phyloP scores from a whole-genome alignment of 2,888 invertebrate genomes.

The Cordilura impudica region DNA sequence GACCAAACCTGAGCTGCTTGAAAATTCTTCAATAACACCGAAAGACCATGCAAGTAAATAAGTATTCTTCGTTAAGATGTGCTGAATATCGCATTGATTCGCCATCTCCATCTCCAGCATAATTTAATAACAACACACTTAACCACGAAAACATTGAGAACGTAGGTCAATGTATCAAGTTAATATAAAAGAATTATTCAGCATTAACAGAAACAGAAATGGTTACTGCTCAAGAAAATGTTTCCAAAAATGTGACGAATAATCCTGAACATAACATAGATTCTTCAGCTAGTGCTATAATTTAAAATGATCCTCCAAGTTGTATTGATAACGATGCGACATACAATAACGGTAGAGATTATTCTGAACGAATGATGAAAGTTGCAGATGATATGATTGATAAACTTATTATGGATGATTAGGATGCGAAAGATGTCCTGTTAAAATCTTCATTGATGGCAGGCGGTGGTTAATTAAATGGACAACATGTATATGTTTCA shows the following conservation, averaged over 20 bases:
- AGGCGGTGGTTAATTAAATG: too few relatives aligned
- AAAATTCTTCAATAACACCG: not conserved
- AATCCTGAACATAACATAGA: slow-evolving; percentile 17
- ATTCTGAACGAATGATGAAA: too few relatives aligned
- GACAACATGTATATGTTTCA: too few relatives aligned
- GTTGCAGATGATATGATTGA: too few relatives aligned
- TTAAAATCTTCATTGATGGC: too few relatives aligned
- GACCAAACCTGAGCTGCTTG: not conserved
- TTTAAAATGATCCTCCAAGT: not conserved
- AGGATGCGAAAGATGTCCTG: too few relatives aligned
- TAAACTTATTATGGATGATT: too few relatives aligned
- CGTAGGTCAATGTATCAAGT: too few relatives aligned
- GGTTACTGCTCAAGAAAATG: slow-evolving; percentile 3
- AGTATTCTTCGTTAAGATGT: not conserved
- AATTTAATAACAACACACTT: not conserved
- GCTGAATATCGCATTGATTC: slow-evolving; percentile 13
- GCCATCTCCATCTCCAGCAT: not conserved
- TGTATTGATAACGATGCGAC: slow-evolving; percentile 20
- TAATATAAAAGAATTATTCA: not conserved
- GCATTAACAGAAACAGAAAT: too few relatives aligned
- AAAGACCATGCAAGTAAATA: slow-evolving; percentile 3
- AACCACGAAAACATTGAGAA: slow-evolving; percentile 11
- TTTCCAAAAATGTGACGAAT: slow-evolving; percentile 5
- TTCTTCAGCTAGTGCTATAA: not conserved
- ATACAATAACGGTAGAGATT: too few relatives aligned